phyloP scores from a whole-genome alignment of 1,140 invertebrate species.

The Tribolium castaneum region DNA sequence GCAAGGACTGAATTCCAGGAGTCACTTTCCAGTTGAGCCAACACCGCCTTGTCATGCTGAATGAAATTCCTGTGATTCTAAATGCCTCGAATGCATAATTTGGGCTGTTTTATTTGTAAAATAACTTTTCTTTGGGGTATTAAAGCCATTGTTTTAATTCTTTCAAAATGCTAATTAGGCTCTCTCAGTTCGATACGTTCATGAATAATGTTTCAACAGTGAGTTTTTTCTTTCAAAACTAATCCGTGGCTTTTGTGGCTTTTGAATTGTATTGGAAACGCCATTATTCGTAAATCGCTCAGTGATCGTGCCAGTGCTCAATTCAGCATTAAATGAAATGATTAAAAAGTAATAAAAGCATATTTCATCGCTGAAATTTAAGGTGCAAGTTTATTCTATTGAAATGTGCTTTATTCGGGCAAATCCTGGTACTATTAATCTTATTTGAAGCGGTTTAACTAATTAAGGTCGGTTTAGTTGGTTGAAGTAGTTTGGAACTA shows the following conservation, averaged over 20 bases:
- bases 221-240: not conserved
- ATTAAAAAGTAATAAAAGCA: not conserved
- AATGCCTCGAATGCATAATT: constrained; percentile 26
- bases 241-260: not conserved
- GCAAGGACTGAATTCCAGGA: constrained; percentile 26
- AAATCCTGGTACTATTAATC: constrained; percentile 26
- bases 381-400: not conserved
- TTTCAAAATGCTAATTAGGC: constrained; percentile 34
- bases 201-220: constrained; percentile 5
- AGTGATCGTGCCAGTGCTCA: not conserved
- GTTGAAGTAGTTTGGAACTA: constrained; percentile 29
- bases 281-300: constrained; percentile 12
- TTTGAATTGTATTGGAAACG: not conserved
- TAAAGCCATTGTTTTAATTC: constrained; percentile 26
- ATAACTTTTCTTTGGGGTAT: not conserved
- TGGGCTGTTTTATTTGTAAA: constrained; percentile 13
- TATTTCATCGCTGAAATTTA: not conserved
- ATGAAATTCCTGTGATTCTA: constrained; percentile 28
- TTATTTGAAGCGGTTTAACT: constrained; percentile 30
- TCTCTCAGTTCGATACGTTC: constrained; percentile 9
- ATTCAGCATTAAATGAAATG: not conserved
- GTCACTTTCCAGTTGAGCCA: constrained; percentile 29
- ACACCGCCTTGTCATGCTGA: constrained; percentile 5
- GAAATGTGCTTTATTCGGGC: not conserved
- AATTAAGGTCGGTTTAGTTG: constrained; percentile 33